Percentiles rank a stretch among this genome's conserved stretches.
These are phyloP conservation scores for Aplysina aerophoba DNA, from an alignment of 37 sponge, comb jelly and placozoan genomes.

Conservation along the genomic window DNA sequence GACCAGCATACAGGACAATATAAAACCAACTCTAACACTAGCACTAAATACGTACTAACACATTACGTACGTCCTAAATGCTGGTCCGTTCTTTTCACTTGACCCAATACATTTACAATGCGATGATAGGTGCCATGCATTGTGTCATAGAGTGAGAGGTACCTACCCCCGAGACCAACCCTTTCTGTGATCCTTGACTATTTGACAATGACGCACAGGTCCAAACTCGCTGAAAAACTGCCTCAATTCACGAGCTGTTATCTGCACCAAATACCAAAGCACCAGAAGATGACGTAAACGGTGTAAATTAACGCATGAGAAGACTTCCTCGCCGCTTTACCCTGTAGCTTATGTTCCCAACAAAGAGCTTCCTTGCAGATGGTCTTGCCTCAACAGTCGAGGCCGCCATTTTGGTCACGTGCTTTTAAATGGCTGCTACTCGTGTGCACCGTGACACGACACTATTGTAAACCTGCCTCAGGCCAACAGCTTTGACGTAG, in stretches of 20 bases:
- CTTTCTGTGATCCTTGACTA: conserved; percentile 66
- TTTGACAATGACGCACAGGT: conserved; percentile 30
- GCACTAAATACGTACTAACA: no score
- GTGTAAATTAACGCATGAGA: background rate
- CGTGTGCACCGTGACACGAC: background rate
- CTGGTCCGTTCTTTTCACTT: no score
- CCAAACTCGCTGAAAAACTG: conserved; percentile 67
- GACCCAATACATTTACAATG: no score
- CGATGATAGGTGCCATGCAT: background rate
- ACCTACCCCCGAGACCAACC: conserved; percentile 71
- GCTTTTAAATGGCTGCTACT: conserved; percentile 8
- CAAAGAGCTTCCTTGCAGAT: conserved; percentile 36
- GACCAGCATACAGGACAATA: background rate
- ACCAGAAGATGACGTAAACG: background rate
- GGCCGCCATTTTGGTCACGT: conserved; percentile 21
- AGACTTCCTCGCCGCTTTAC: conserved; percentile 16
- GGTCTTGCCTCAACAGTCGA: background rate
- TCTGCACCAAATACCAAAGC: conserved; percentile 1
- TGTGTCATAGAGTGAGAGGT: background rate
- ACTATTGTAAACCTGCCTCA: background rate
- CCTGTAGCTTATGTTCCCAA: conserved; percentile 72
- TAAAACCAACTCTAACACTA: no score
- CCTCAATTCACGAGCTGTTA: conserved; percentile 25
- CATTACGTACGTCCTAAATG: no score
- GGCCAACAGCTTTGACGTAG: background rate